Evolutionary conservation across 2,797 vertebrate genomes (phyloP), one percentile per base, ranked within the genome.

Genomic region (Microctenopoma lineatum): DNA sequence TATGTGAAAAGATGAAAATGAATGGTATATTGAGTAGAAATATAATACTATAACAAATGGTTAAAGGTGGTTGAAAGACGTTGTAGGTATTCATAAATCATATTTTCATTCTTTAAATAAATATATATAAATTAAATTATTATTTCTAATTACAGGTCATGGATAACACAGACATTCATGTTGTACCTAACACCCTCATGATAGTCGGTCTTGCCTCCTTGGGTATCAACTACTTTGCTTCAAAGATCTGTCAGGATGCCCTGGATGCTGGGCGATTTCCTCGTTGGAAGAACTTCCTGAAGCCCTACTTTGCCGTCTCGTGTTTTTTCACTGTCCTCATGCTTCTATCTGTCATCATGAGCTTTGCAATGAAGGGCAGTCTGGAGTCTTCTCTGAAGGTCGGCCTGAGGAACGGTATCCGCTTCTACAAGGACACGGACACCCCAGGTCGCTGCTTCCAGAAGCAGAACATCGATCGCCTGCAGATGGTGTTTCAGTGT

Each of bases 391-490:
- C 95, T 0, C 89, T 96, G 79, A 94, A 93, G 84, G 84, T 80
- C 0, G 94, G 95, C 58, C 73, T 96, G 75, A 94, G 73, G 81
- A 95, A 95, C 0, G 93, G 94, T 68, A 94, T 96, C 73, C 94
- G 94, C 58, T 96, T 94, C 87, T 97, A 97, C 90, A 96, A 95
- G 84, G 95, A 97, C 89, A 97, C 96, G 0, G 96, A 96, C 80
- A 95, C 95, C 62, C 96, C 96, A 0, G 95, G 96, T 6, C 94
- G 93, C 69, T 97, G 96, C 85, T 95, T 94, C 72, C 94, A 94
- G 85, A 96, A 97, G 79, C 93, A 94, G 82, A 95, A 94, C 79
- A 92, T 97, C 44, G 96, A 97, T 60, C 94, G 88, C 13, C 82
- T 97, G 71, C 96, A 96, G 90, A 94, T 96, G 90, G 93, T 93